Evolutionary conservation across 2,113 vertebrate species (phyloP).

Genomic region (Toxotes chatareus): DNA sequence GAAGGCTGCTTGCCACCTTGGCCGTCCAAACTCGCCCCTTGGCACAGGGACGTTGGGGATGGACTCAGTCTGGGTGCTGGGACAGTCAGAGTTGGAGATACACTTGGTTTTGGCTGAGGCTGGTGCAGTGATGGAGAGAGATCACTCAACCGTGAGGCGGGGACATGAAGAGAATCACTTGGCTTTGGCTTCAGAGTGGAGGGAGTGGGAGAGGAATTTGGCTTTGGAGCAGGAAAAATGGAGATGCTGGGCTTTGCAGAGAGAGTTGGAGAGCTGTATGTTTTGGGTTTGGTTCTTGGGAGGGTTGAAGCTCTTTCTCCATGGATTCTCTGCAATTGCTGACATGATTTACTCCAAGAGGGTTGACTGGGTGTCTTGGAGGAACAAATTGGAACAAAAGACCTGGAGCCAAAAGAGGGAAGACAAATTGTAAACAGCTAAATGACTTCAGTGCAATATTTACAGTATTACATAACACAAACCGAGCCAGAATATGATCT

Average conservation of each 20-base stretch:
- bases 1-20: constrained; percentile 50
- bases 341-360: constrained; percentile 41
- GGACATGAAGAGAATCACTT: constrained; percentile 44
- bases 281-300: constrained; percentile 63
- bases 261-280: constrained; percentile 34
- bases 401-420: constrained; percentile 42
- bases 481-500: constrained; percentile 1
- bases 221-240: constrained; percentile 48
- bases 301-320: constrained; percentile 59
- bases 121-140: constrained; percentile 33
- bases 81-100: constrained; percentile 66
- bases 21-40: constrained; percentile 29
- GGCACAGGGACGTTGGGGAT: constrained; percentile 46
- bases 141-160: constrained; percentile 35
- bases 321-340: constrained; percentile 26
- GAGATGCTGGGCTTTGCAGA: constrained; percentile 45
- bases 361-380: constrained; percentile 24
- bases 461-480: background rate
- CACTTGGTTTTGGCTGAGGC: constrained; percentile 33
- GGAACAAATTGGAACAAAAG: constrained; percentile 51
- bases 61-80: constrained; percentile 65
- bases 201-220: constrained; percentile 52
- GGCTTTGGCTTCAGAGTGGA: constrained; percentile 51
- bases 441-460: background rate
- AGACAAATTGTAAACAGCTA: background rate